Base-by-base conservation (phyloP, 92 coral and sea anemone species). In the Palythoa grandiflora region DNA sequence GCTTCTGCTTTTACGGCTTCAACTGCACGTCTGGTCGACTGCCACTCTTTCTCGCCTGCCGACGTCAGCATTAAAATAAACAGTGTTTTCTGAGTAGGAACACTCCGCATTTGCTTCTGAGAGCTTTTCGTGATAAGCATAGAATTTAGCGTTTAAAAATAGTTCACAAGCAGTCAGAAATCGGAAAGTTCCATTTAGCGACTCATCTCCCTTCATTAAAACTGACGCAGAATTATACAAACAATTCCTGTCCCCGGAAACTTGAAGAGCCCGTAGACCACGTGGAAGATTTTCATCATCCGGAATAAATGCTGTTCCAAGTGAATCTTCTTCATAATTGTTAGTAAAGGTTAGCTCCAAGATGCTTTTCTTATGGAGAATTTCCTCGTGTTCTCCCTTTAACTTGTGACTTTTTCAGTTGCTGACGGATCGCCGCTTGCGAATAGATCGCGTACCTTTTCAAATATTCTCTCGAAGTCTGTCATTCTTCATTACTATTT, bases 81-180 rank as follows among this genome's bases (percentile, higher is more conserved):
- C 36, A 73, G 72, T 84, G 88, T 73, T 51, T 84, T 72, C 88
- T 16, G 88, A 84, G 57, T 71, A 71, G 52, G 68, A 11, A 11
- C 39, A 71, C 11, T 16, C 88, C 37, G n/a, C 79, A 52, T 37
- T 50, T 84, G 72, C 75, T 48, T 77, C 53, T 38, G 65, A 47
- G 54, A 78, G 59, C 90, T 84, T 79, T 71, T 78, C 76, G 70
- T 79, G 93, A 78, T 90, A 12, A 37, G 90, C 93, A 75, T 90
- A 90, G 73, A 61, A 90, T 78, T 87, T 68, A 9, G 83, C 71
- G 36, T 87, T 74, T 6, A 90, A 83, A 80, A 40, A 90, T 28
- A 90, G 90, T 90, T 90, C 93, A 78, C 87, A 74, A 5, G 93
- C 93, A 51, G 87, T 86, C 47, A 87, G 68, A 28, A 90, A 44